Evolutionary conservation across 1,140 invertebrate species (phyloP).

Genomic region (Varroa destructor): DNA sequence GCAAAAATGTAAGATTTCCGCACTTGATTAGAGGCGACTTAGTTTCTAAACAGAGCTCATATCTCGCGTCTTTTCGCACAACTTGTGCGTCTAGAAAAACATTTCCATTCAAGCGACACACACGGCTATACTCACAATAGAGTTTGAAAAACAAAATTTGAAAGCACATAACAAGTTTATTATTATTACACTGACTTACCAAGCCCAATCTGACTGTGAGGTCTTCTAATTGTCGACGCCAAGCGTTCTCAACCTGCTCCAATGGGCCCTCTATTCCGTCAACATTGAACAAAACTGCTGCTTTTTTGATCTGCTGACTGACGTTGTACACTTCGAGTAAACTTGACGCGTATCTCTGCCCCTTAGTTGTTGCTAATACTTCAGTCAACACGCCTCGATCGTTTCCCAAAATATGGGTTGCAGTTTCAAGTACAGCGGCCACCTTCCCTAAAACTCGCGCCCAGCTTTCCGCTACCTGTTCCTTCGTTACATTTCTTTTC

Average conservation of each 20-base stretch:
- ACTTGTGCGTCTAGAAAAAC: too few species aligned
- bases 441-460: slow-evolving; percentile 1
- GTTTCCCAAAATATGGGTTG: neutral
- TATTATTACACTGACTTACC: neutral
- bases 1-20: too few species aligned
- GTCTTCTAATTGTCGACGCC: slow-evolving; percentile 16
- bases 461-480: slow-evolving; percentile 20
- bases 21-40: too few species aligned
- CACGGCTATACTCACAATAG: too few species aligned
- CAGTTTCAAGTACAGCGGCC: neutral
- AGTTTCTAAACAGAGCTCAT: too few species aligned
- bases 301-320: slow-evolving; percentile 4
- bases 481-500: neutral
- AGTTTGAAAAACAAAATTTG: too few species aligned
- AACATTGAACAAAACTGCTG: neutral
- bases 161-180: too few species aligned
- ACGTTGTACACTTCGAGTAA: slow-evolving; percentile 26
- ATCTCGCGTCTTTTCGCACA: too few species aligned
- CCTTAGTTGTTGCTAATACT: neutral
- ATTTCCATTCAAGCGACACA: too few species aligned
- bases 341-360: neutral
- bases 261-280: neutral
- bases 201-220: slow-evolving; percentile 1
- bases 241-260: slow-evolving; percentile 13
- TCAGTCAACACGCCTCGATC: slow-evolving; percentile 2